Evolutionary conservation across 1,140 invertebrate genomes (phyloP), one percentile per base, ranked within the genome.

Genomic region (Anthonomus grandis): DNA sequence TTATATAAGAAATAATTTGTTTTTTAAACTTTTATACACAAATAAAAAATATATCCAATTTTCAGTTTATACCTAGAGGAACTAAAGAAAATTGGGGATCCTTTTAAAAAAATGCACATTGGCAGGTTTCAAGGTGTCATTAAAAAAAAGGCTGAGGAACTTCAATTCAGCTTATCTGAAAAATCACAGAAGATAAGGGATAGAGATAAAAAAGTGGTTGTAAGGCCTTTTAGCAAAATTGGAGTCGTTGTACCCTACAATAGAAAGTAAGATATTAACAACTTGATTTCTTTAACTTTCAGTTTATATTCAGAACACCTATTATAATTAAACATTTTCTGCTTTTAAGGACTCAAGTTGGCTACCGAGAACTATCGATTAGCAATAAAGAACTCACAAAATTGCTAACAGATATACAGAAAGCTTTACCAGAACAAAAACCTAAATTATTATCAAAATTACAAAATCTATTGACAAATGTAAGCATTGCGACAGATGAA

Each of bases 401-500:
- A 72, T 81, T 92, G 56, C 75, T 95, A 13, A 77, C 82, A 23
- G 79, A 82, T 60, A 78, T 95, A 10, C 71, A 79, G 22, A 78
- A 84, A 18, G 80, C 83, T 24, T 75, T 77, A 64, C 74, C 71
- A 8, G 83, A 87, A 42, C 68, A 77, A 54, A 83, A 82, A 64
- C 78, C 76, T 56, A 77, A 66, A 62, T 74, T 77, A 58, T 77
- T 84, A 57, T 82, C 77, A 52, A 78, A 84, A 6, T 69, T 96
- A 3, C 86, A 93, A 62, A 85, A 88, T 62, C 74, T 93, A 6
- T 81, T 93, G 21, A 90, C 86, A 27, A 83, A 83, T 64, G 84
- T 90, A 5, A 90, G 84, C 67, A 94, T 94, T 73, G 92, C 93
- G 1, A 86, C 89, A 58, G 94, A 97, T 72, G 94, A 97, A 74